Base-by-base conservation (phyloP, 2,113 vertebrate species). In the Enhydra lutris region DNA sequence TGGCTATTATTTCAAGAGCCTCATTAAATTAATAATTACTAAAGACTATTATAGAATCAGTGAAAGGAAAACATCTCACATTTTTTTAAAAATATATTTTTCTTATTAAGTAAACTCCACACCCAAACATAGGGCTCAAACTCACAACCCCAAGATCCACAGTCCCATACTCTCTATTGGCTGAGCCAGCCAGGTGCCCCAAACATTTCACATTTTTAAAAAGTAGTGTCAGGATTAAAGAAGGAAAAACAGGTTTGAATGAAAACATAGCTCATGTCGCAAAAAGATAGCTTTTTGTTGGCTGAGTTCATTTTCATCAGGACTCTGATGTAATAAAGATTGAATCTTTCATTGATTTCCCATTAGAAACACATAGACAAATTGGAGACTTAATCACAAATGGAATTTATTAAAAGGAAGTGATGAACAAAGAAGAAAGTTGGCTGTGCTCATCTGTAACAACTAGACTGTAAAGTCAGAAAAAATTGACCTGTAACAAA, bases 21-120 rank as follows among this genome's bases (percentile, higher is more conserved):
- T 89, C 79, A 65, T 39, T 96, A 89, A 52, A 52, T 52, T 52
- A 94, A n/a, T 79, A 78, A 89, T 92, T 74, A 65, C 45, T 84
- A 84, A 97, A 61, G 65, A 71, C 24, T 42, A 34, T 80, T 65
- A 67, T 6, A 83, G 47, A 95, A 71, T 95, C 36, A 52, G 9
- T 69, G 13, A 81, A 85, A 78, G 50, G 18, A 91, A 94, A 79
- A 65, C 15, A 78, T 78, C 26, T 78, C 74, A 78, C 26, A 47
- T 78, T 47, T 47, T 78, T 47, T 78, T 18, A 2, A 78, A 78
- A 78, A 78, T 31, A 31, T 18, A 47, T 24, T 78, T 47, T 76
- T 76, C 24, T 47, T 78, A 78, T 31, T 78, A 18, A 78, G 14
- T 31, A 74, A 45, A 45, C 23, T 7, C 73, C 26, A 47, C 47